Evolutionary conservation across 2,797 vertebrate genomes (phyloP).

Genomic region (Brachyrhaphis roseni): DNA sequence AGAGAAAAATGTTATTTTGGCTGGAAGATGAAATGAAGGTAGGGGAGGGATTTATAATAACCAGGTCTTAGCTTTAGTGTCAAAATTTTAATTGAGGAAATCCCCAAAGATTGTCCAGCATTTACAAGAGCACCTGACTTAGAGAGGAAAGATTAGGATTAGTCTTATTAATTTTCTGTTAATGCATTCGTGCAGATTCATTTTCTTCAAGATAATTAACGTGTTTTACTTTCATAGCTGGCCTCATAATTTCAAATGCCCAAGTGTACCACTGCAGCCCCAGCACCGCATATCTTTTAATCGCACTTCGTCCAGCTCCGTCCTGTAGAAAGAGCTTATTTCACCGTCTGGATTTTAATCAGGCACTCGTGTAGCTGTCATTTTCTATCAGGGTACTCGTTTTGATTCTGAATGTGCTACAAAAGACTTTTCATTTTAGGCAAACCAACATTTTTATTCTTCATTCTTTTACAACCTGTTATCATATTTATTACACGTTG

Average conservation of each 20-base stretch:
- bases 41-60: constrained; percentile 62
- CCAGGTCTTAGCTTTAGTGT: constrained; percentile 67
- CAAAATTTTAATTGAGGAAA: constrained; percentile 77
- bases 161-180: constrained; percentile 69
- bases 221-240: constrained; percentile 66
- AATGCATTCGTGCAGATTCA: constrained; percentile 68
- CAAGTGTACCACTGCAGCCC: constrained; percentile 44
- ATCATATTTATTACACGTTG: constrained; percentile 52
- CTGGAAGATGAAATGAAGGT: constrained; percentile 72
- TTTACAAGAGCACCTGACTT: constrained; percentile 60
- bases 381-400: constrained; percentile 37
- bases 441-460: constrained; percentile 33
- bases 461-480: constrained; percentile 22
- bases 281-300: constrained; percentile 32
- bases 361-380: constrained; percentile 42
- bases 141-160: constrained; percentile 66
- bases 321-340: constrained; percentile 49
- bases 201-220: constrained; percentile 70
- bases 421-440: constrained; percentile 45
- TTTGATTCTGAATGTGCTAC: constrained; percentile 49
- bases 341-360: constrained; percentile 48
- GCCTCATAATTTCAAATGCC: constrained; percentile 57
- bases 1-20: constrained; percentile 58
- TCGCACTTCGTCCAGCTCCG: constrained; percentile 17
- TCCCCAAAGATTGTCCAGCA: constrained; percentile 66